A percentile compares a stretch with the other conserved stretches of the same genome.
These are phyloP conservation scores for Gambelia wislizenii DNA, from an alignment of 2,797 vertebrate species.

Conservation along the genomic window DNA sequence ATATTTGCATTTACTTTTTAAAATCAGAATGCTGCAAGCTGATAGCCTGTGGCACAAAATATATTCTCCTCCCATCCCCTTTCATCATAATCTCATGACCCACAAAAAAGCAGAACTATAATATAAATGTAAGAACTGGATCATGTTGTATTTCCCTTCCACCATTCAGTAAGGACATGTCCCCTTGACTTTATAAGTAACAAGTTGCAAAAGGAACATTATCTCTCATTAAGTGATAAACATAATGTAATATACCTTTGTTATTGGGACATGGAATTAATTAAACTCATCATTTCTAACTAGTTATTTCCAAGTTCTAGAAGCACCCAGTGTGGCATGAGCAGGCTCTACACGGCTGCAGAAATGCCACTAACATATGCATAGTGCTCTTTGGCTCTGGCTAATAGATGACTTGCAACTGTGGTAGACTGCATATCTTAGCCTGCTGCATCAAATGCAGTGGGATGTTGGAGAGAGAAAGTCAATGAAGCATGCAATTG, in stretches of 20 bases:
- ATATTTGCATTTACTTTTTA: too few species aligned
- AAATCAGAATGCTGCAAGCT: too few species aligned
- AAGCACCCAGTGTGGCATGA: neutral
- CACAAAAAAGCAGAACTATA: too few species aligned
- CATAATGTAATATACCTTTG: neutral
- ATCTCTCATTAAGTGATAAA: neutral
- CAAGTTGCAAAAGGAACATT: neutral
- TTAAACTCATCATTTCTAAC: neutral
- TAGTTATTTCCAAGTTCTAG: neutral
- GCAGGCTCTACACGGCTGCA: neutral
- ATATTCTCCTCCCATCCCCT: too few species aligned
- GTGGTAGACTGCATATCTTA: neutral
- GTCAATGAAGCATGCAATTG: slow-evolving; percentile 3
- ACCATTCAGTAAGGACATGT: too few species aligned
- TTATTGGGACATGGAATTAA: neutral
- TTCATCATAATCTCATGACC: too few species aligned
- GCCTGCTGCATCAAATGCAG: neutral
- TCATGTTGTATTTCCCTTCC: too few species aligned
- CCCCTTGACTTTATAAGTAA: too few species aligned
- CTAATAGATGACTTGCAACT: neutral
- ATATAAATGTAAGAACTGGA: too few species aligned
- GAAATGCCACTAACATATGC: neutral
- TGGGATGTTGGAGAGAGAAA: neutral
- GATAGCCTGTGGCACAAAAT: too few species aligned
- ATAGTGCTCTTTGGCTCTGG: neutral